Conservation (phyloP, 2,888 invertebrate species). For the Caenorhabditis sp. region DNA sequence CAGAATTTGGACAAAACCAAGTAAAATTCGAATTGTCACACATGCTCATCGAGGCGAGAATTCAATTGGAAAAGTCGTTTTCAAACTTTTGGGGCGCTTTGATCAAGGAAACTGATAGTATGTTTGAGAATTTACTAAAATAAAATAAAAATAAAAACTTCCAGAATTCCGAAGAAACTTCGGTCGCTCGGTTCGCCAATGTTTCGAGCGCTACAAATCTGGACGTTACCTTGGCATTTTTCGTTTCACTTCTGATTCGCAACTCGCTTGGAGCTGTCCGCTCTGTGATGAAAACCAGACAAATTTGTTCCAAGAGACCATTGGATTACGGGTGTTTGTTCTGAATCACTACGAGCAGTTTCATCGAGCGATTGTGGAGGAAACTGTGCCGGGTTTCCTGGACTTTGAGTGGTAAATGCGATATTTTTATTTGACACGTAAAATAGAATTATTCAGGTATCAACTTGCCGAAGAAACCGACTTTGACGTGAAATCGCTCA, state of each 20-base stretch:
- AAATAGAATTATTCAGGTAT: too few species aligned
- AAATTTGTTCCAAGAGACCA: constrained; percentile 15
- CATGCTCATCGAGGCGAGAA: constrained; percentile 22
- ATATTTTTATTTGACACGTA: too few species aligned
- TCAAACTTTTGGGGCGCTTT: constrained; percentile 27
- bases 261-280: constrained; percentile 20
- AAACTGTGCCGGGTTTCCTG: constrained; percentile 17
- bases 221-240: constrained; percentile 19
- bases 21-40: constrained; percentile 2
- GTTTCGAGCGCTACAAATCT: constrained; percentile 10
- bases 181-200: not conserved
- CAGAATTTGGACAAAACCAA: not conserved
- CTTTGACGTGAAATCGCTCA: constrained; percentile 33
- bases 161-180: not conserved
- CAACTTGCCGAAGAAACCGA: constrained; percentile 18
- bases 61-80: constrained; percentile 14
- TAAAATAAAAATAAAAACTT: not conserved
- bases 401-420: constrained; percentile 32
- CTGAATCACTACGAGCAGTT: constrained; percentile 18
- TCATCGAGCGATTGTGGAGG: constrained; percentile 5
- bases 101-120: not conserved
- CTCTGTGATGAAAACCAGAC: not conserved
- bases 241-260: not conserved
- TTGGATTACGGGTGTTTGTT: constrained; percentile 23
- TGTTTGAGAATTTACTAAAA: not conserved